phyloP scores from a whole-genome alignment of 1,140 invertebrate species.

The Philotrypesis tridentata region DNA sequence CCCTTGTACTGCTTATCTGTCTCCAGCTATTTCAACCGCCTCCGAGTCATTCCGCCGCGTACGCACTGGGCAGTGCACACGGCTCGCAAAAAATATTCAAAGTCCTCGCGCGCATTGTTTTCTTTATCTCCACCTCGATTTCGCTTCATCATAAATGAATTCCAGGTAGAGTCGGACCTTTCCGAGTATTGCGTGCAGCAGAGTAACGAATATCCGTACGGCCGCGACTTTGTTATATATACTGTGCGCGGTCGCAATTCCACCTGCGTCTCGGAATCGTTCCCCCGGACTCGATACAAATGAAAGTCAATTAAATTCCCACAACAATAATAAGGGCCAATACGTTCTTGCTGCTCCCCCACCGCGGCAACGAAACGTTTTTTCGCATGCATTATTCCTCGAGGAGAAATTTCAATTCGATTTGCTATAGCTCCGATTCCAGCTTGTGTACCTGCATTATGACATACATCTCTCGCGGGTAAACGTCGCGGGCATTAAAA shows the following conservation, averaged over 20 bases:
- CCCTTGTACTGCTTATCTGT: neutral
- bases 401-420: neutral
- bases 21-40: neutral
- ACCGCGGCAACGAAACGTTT: no score
- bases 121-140: neutral
- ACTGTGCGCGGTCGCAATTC: no score
- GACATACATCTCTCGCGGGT: neutral
- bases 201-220: no score
- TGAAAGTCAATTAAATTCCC: neutral
- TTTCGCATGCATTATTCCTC: neutral
- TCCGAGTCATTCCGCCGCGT: neutral
- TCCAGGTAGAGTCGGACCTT: no score
- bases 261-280: no score
- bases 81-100: neutral
- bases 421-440: neutral
- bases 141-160: neutral
- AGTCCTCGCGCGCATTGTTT: neutral
- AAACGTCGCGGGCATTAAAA: neutral
- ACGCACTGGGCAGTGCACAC: no score
- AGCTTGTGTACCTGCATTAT: neutral
- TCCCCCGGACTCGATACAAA: neutral
- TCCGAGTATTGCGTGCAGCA: neutral
- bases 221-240: no score
- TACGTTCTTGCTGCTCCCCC: neutral
- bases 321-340: no score